Percentiles rank a stretch among this genome's conserved stretches.
Conservation (phyloP, 2,113 vertebrate genomes). For the Hyla sarda region DNA sequence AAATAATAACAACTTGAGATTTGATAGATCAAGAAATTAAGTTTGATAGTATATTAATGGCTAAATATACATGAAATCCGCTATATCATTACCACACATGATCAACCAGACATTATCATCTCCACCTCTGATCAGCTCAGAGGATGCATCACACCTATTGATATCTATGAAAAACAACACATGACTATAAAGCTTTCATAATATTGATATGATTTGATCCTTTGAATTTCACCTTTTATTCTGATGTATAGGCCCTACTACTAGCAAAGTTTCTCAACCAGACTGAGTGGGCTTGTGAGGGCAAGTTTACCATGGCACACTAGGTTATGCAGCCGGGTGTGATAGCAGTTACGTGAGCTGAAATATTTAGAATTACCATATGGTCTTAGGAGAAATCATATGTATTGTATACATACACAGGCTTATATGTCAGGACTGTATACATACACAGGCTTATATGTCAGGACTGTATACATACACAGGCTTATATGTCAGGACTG, state of each 20-base stretch:
- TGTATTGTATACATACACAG: neutral
- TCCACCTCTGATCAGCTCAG: too few relatives aligned
- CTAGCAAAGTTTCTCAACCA: too few relatives aligned
- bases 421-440: neutral
- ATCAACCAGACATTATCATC: too few relatives aligned
- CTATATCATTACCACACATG: too few relatives aligned
- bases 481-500: too few relatives aligned
- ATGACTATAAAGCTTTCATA: neutral
- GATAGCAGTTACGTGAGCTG: neutral
- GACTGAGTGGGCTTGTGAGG: neutral
- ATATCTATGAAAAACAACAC: neutral
- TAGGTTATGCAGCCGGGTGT: neutral
- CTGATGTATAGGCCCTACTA: too few relatives aligned
- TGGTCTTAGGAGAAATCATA: neutral
- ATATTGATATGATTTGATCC: too few relatives aligned
- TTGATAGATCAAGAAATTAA: neutral
- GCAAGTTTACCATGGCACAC: neutral
- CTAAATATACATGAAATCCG: neutral
- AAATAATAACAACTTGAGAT: neutral
- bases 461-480: too few relatives aligned
- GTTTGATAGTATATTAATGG: neutral
- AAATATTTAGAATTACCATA: neutral
- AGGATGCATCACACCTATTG: too few relatives aligned
- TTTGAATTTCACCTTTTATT: too few relatives aligned
- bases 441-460: too few relatives aligned